Evolutionary conservation across 53 echinoderm and acorn worm genomes (phyloP), one percentile per base, ranked within the genome.

Genomic region (Echinarachnius parma): DNA sequence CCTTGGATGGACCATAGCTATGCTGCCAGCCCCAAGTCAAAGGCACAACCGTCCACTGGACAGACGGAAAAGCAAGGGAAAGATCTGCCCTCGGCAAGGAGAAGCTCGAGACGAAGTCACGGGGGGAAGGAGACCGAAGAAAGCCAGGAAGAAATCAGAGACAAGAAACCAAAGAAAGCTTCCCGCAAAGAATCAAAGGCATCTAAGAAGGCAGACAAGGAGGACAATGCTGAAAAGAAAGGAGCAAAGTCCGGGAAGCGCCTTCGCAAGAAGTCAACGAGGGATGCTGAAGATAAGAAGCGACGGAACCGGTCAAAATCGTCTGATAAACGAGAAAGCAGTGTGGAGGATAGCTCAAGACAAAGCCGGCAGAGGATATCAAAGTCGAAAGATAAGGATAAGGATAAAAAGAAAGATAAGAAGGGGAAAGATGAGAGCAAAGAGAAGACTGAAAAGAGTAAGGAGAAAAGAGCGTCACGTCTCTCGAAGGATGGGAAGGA

Each of bases 1-100:
- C 56, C 55, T 44, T 72, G 74, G 74, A 72, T 72, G 74, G 74
- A 72, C 42, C 74, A 72, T 28, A 72, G 74, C 57, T 72, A 72
- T 14, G 74, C 74, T 16, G 68, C 36, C 1, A 63, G 46, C 34
- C 31, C 66, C 4, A 54, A 25, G 15, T 21, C 37, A 0, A n/a
- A 20, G 25, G 9, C 28, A 0, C 53, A 11, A 9, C 31, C 16
- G 10, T 5, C 66, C 14, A 5, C 30, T 13, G 48, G 19, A n/a
- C n/a, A n/a, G 8, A 26, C 46, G 4, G 48, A 22, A 1, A 27
- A 21, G 5, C 36, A 21, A 21, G 7, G 21, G 26, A 27, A 7
- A 1, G 64, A 54, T 34, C 31, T 28, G 19, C 31, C 78, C 4
- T 28, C 49, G 2, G 53, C 18, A 42, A 63, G 53, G 27, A 64